Conservation (phyloP, 2,113 vertebrate genomes). For the Calypte anna region DNA sequence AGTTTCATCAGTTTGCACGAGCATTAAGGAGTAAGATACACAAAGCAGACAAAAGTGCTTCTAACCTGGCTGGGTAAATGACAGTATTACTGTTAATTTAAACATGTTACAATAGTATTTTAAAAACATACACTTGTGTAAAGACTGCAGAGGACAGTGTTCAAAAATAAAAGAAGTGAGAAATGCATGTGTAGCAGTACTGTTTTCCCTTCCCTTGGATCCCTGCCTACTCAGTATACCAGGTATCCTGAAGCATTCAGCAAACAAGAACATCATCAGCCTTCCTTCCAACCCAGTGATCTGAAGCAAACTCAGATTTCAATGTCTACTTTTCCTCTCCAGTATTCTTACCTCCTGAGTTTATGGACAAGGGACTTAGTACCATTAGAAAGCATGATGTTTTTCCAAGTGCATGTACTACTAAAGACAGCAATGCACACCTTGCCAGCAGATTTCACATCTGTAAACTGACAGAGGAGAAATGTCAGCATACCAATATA, state of each 20-base stretch:
- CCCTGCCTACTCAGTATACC: not conserved
- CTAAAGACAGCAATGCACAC: not conserved
- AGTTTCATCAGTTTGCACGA: not conserved
- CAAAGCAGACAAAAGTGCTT: not conserved
- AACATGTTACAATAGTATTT: not conserved
- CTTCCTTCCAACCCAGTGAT: not conserved
- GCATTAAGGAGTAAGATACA: not conserved
- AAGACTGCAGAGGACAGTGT: not conserved
- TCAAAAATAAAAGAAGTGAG: not conserved
- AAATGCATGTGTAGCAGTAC: not conserved
- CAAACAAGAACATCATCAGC: not conserved
- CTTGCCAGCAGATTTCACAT: not conserved
- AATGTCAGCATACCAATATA: not conserved
- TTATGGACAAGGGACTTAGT: not conserved
- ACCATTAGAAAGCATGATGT: not conserved
- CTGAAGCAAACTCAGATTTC: not conserved
- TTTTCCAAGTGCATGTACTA: not conserved
- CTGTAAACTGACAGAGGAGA: not conserved
- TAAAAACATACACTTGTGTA: not conserved
- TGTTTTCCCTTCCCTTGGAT: not conserved
- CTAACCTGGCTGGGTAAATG: not conserved
- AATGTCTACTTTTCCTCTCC: not conserved
- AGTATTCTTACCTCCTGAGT: not conserved
- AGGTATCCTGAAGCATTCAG: not conserved
- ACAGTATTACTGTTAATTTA: not conserved